These are phyloP conservation scores for Passer montanus DNA, from an alignment of 2,113 vertebrate species.

Conservation along the genomic window DNA sequence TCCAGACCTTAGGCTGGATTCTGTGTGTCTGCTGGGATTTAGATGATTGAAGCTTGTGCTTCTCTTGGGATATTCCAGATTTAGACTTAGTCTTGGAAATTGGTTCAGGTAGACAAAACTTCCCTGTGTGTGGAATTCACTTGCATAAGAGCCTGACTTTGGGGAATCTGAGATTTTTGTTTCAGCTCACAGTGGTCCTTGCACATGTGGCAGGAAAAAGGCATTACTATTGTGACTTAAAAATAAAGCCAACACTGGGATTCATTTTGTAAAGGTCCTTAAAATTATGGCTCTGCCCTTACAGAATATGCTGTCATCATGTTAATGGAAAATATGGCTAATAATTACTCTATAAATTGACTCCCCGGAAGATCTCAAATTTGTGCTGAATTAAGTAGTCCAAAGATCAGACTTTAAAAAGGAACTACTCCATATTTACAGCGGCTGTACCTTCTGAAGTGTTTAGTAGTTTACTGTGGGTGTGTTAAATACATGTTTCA, in stretches of 20 bases:
- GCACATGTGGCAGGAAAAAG: background rate
- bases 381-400: slow-evolving; percentile 23
- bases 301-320: background rate
- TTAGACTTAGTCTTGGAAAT: slow-evolving; percentile 36
- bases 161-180: background rate
- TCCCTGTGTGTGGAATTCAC: background rate
- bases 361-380: background rate
- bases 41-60: slow-evolving; percentile 22
- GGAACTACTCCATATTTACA: background rate
- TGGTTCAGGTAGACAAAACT: slow-evolving; percentile 37
- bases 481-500: slow-evolving; percentile 56
- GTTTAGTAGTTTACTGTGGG: slow-evolving; percentile 39
- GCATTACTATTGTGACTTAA: background rate
- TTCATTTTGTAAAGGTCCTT: background rate
- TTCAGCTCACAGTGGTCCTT: background rate
- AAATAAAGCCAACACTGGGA: background rate
- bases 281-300: background rate
- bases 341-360: slow-evolving; percentile 2
- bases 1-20: slow-evolving; percentile 50
- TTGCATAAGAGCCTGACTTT: background rate
- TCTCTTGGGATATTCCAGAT: slow-evolving; percentile 38
- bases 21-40: slow-evolving; percentile 25
- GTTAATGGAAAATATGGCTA: background rate
- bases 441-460: background rate
- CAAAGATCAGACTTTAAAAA: slow-evolving; percentile 1